Conservation (phyloP, 37 sponge, comb jelly and placozoan species). For the Aplysina aerophoba region DNA sequence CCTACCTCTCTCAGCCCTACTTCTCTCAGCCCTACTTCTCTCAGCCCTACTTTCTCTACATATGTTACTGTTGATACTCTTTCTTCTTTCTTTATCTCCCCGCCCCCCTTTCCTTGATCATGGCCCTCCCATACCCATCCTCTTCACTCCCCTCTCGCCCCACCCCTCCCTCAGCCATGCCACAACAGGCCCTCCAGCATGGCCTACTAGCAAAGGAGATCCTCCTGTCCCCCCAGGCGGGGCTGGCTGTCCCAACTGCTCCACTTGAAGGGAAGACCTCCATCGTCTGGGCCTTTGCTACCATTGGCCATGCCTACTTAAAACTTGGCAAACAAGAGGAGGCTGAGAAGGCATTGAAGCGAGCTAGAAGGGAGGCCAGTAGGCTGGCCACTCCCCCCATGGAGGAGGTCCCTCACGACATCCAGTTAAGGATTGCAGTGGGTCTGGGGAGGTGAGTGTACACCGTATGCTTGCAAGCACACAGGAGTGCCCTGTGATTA, state of each 20-base stretch:
- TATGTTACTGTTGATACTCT: no score
- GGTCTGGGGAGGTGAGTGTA: constrained; percentile 32
- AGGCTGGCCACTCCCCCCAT: neutral
- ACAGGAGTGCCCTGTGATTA: neutral
- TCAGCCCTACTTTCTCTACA: no score
- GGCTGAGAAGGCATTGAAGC: constrained; percentile 6
- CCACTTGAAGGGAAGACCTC: neutral
- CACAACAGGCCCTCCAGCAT: constrained; percentile 17
- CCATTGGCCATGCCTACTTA: constrained; percentile 11
- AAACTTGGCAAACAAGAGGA: neutral
- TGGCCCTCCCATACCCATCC: no score
- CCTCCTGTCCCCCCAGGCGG: neutral
- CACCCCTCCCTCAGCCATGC: neutral
- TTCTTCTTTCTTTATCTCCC: no score
- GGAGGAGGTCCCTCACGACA: neutral
- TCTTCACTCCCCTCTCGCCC: no score
- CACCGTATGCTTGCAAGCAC: neutral
- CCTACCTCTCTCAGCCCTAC: no score
- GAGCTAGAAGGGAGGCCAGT: neutral
- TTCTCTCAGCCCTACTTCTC: no score
- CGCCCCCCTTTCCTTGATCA: no score
- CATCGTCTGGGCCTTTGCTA: neutral
- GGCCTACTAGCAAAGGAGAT: constrained; percentile 20
- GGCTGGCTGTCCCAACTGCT: neutral
- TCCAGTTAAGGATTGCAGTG: neutral